phyloP scores from a whole-genome alignment of 2,888 invertebrate genomes.

The Helobdella robusta region DNA sequence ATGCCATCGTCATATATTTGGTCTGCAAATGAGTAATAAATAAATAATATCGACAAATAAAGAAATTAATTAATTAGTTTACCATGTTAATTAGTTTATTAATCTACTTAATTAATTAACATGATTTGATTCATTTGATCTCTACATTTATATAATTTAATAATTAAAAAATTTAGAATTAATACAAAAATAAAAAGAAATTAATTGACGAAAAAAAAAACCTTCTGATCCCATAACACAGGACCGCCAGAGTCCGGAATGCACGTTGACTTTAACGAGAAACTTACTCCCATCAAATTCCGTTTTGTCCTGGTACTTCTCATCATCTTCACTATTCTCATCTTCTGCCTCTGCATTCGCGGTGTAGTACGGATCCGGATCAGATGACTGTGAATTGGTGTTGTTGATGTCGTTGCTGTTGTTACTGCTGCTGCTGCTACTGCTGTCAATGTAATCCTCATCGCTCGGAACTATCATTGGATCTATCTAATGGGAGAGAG shows the following conservation, averaged over 20 bases:
- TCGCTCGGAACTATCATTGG: slow-evolving; percentile 18
- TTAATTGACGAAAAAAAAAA: background rate
- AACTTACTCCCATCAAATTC: slow-evolving; percentile 12
- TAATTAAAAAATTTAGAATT: background rate
- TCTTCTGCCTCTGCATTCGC: background rate
- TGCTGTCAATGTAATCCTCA: background rate
- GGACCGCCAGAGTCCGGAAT: slow-evolving; percentile 28
- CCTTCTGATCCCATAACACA: slow-evolving; percentile 21
- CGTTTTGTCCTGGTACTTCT: background rate
- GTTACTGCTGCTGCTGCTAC: slow-evolving; percentile 1
- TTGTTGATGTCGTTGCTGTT: background rate
- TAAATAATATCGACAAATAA: too few species aligned
- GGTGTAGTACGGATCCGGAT: background rate
- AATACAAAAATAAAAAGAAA: background rate
- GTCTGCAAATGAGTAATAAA: too few species aligned
- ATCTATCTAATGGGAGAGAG: slow-evolving; percentile 4
- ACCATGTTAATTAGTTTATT: too few species aligned
- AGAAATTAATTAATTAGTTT: too few species aligned
- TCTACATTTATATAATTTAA: too few species aligned
- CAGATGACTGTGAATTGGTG: too few species aligned
- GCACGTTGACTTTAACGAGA: slow-evolving; percentile 16
- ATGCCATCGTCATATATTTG: too few species aligned
- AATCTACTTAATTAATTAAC: too few species aligned
- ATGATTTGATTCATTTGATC: too few species aligned
- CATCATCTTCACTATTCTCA: slow-evolving; percentile 6